Conservation (phyloP, 2,888 invertebrate genomes). For the Pardosa pseudoannulata region DNA sequence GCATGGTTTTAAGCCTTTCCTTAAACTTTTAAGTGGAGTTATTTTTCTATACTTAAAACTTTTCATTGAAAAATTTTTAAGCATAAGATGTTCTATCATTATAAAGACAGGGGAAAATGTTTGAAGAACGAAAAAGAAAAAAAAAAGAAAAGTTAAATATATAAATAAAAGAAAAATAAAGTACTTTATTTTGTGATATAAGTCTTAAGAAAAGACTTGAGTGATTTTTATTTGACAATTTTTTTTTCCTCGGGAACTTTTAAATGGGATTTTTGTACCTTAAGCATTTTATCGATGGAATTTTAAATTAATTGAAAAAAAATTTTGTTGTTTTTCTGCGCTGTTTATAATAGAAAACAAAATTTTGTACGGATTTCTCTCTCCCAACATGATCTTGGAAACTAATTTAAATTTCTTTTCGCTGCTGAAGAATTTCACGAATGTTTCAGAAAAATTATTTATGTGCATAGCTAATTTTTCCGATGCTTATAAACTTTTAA, state of each 20-base stretch:
- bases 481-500: neutral
- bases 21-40: neutral
- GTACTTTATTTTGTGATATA: neutral
- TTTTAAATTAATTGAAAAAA: no score
- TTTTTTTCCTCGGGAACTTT: no score
- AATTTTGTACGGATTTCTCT: no score
- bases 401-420: neutral
- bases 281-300: no score
- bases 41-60: neutral
- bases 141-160: no score
- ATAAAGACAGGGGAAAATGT: neutral
- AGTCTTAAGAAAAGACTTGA: neutral
- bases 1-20: neutral
- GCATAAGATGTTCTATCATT: neutral
- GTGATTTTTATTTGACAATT: no score
- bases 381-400: neutral
- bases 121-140: no score
- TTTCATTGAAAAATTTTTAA: conserved; percentile 1
- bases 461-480: neutral
- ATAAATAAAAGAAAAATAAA: no score
- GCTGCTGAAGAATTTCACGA: neutral
- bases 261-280: no score
- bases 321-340: no score
- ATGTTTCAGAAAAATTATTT: neutral
- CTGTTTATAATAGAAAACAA: no score